These are phyloP conservation scores for Atherinomorus stipes DNA, from an alignment of 2,113 vertebrate species.

Conservation along the genomic window DNA sequence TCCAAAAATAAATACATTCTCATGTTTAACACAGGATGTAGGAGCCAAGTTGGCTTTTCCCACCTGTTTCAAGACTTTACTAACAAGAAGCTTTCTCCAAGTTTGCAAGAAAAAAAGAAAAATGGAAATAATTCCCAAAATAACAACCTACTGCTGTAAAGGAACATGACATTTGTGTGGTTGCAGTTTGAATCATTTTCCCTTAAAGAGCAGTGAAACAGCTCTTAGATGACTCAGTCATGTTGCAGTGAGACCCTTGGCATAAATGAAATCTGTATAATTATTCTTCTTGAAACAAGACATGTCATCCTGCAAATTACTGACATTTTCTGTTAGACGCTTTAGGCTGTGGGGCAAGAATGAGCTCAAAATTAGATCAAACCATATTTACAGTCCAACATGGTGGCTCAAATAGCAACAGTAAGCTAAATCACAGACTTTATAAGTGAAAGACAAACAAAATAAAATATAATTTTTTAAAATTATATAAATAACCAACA, in stretches of 20 bases:
- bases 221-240: slow-evolving; percentile 4
- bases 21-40: too few relatives aligned
- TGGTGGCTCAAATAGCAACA: background rate
- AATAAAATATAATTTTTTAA: background rate
- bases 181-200: background rate
- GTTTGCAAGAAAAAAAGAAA: too few relatives aligned
- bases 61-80: too few relatives aligned
- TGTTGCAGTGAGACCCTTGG: slow-evolving; percentile 25
- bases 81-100: too few relatives aligned
- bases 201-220: background rate
- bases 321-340: slow-evolving; percentile 18
- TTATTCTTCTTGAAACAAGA: slow-evolving; percentile 20
- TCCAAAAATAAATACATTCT: too few relatives aligned
- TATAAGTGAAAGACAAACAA: background rate
- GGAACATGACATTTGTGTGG: background rate
- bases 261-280: slow-evolving; percentile 22
- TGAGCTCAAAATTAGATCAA: background rate
- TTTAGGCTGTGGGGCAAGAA: slow-evolving; percentile 4
- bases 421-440: slow-evolving; percentile 2
- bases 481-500: background rate
- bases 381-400: background rate
- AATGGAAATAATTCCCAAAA: too few relatives aligned
- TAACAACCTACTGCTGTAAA: too few relatives aligned
- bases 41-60: too few relatives aligned
- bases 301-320: slow-evolving; percentile 17